Evolutionary conservation across 1,140 invertebrate species (phyloP), one percentile per base, ranked within the genome.

Genomic region (Babylonia areolata): DNA sequence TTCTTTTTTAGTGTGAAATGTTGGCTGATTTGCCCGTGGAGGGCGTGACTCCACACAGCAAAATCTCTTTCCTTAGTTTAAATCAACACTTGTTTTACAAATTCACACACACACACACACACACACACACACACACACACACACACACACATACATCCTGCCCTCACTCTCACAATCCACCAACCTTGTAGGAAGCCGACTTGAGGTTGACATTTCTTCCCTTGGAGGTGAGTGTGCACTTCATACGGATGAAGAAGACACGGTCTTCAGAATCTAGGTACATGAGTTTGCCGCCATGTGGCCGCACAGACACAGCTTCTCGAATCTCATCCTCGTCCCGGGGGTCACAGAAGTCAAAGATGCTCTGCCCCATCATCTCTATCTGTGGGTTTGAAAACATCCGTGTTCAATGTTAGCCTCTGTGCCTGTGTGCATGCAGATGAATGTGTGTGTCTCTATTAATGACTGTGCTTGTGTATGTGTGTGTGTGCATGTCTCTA

Each of bases 251-350:
- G 87, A 98, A 97, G 87, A 97, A 96, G 3, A 84, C 85, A 3
- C 87, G 78, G 31, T 88, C 87, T 33, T 87, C 87, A 20, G 20
- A 64, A 6, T 64, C 58, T 5, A 23, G 0, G 12, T 28, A 86
- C 37, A 37, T 84, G 39, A 37, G 73, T 20, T 69, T 71, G 89
- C 93, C 92, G 54, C 37, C 31, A 81, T 80, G 31, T 69, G 78
- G 20, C 28, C 51, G 35, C 17, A 95, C 90, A 0, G 95, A 95
- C 5, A 99, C 94, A 31, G 97, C 96, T 85, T 98, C 97, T 78
- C 96, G 96, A n/a, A 99, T 96, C 94, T 99, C 98, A 64, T 97
- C 97, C 92, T 99, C 98, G 94, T 99, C 98, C 92, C 98, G 98
- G 12, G 97, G 98, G 94, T 94, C 92, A 15, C 89, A 85, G 86